Evolutionary conservation across 2,113 vertebrate genomes (phyloP).

Genomic region (Urocitellus parryii): DNA sequence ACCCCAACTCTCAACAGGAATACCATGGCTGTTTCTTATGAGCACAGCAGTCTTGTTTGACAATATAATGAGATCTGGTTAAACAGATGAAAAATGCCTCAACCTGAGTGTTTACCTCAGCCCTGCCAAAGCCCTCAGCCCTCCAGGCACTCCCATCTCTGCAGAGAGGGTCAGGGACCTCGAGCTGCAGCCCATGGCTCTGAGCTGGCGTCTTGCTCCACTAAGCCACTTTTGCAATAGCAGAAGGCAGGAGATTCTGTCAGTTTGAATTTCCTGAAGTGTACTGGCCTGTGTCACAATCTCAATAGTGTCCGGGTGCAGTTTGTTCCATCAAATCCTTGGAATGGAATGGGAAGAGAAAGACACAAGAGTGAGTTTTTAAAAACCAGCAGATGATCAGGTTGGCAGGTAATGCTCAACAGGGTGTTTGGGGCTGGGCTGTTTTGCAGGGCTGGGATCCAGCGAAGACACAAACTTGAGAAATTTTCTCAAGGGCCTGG

Average conservation of each 20-base stretch:
- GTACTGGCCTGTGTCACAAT: slow-evolving; percentile 8
- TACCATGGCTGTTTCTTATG: slow-evolving; percentile 35
- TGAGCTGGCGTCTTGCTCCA: slow-evolving; percentile 46
- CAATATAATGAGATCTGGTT: slow-evolving; percentile 68
- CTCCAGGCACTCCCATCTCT: slow-evolving; percentile 12
- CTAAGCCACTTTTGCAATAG: slow-evolving; percentile 46
- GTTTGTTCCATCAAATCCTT: neutral
- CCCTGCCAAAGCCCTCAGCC: slow-evolving; percentile 24
- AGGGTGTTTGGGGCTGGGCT: neutral
- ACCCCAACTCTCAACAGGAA: neutral
- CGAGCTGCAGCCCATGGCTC: neutral
- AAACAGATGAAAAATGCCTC: slow-evolving; percentile 66
- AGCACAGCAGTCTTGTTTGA: slow-evolving; percentile 44
- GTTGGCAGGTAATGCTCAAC: neutral
- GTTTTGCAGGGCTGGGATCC: neutral
- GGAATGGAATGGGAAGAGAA: neutral
- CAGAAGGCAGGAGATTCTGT: slow-evolving; percentile 66
- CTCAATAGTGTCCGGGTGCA: neutral
- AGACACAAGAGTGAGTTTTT: neutral
- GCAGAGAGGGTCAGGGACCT: slow-evolving; percentile 37
- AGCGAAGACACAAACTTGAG: neutral
- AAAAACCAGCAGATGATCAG: neutral
- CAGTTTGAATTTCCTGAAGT: slow-evolving; percentile 69
- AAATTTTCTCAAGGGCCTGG: neutral
- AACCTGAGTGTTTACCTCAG: slow-evolving; percentile 70